phyloP scores from a whole-genome alignment of 2,113 vertebrate genomes.

The Solenodon paradoxus region DNA sequence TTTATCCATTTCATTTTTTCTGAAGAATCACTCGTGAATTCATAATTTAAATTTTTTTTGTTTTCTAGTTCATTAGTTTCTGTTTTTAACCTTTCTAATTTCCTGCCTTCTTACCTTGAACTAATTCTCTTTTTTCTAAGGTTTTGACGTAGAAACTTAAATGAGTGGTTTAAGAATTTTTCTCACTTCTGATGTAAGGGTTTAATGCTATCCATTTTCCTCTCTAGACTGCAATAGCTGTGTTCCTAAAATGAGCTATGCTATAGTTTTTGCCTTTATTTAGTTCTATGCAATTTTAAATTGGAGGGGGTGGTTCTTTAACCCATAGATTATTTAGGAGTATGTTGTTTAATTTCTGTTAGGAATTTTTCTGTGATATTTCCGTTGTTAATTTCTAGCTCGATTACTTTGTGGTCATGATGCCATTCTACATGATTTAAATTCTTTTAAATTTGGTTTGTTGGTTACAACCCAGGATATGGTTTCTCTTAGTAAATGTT shows the following conservation, averaged over 20 bases:
- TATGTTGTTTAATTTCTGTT: background rate
- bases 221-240: background rate
- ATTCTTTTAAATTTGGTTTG: background rate
- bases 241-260: background rate
- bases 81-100: background rate
- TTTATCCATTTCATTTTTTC: background rate
- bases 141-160: background rate
- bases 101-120: background rate
- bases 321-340: background rate
- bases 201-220: background rate
- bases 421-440: background rate
- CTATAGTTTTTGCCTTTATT: background rate
- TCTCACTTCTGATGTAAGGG: background rate
- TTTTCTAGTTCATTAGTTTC: background rate
- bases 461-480: background rate
- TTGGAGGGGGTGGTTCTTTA: background rate
- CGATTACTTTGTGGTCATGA: background rate
- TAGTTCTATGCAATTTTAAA: background rate
- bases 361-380: background rate
- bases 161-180: background rate
- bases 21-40: background rate
- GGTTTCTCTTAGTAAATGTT: background rate
- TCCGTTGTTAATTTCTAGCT: background rate
- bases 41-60: background rate
- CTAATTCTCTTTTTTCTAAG: background rate